A percentile compares a stretch with the other conserved stretches of the same genome.
Conservation (phyloP, 2,888 invertebrate genomes). For the Plemyria rubiginata region DNA sequence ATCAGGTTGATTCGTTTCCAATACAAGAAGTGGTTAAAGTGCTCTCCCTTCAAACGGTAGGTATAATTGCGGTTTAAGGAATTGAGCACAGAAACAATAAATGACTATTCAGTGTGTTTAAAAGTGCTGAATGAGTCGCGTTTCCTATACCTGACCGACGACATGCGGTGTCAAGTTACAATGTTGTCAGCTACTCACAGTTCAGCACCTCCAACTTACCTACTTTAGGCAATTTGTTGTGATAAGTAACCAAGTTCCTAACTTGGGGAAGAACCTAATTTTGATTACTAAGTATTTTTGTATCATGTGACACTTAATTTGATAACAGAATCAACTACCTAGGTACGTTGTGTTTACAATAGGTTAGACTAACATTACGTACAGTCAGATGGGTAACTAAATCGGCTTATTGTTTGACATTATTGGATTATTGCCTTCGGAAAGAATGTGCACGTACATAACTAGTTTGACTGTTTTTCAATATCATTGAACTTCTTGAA, state of each 20-base stretch:
- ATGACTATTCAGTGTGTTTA: constrained; percentile 11
- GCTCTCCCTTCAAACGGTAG: background rate
- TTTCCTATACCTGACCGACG: constrained; percentile 13
- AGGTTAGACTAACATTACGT: background rate
- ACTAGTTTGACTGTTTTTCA: too few relatives aligned
- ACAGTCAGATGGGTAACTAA: too few relatives aligned
- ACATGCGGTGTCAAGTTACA: constrained; percentile 21
- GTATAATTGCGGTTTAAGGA: background rate
- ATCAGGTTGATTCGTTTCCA: background rate
- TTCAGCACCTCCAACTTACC: too few relatives aligned
- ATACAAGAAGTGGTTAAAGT: background rate
- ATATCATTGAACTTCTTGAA: too few relatives aligned
- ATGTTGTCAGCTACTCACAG: constrained; percentile 13
- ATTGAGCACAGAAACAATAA: background rate
- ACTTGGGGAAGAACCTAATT: constrained; percentile 9
- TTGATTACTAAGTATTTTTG: background rate
- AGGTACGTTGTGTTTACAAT: background rate
- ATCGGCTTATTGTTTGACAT: too few relatives aligned
- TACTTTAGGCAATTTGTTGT: constrained; percentile 9
- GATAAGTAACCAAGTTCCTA: constrained; percentile 2
- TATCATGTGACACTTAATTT: background rate
- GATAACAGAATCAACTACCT: background rate
- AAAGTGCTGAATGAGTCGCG: constrained; percentile 14
- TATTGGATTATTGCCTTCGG: too few relatives aligned
- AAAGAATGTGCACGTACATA: too few relatives aligned